Evolutionary conservation across 2,888 invertebrate species (phyloP).

Genomic region (Agrochola circellaris): DNA sequence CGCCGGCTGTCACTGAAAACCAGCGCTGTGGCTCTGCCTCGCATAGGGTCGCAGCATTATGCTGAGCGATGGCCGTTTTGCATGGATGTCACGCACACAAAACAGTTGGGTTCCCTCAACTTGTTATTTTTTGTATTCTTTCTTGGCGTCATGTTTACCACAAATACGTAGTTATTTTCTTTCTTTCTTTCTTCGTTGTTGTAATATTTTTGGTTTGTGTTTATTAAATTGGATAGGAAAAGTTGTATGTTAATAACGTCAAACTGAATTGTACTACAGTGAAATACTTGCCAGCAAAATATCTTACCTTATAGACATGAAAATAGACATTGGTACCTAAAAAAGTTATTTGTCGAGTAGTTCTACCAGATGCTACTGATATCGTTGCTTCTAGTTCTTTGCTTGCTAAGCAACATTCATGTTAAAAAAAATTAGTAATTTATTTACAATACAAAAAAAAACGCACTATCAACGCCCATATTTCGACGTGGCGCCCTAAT

Average conservation of each 20-base stretch:
- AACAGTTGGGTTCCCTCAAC: too few species aligned
- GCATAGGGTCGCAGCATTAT: too few species aligned
- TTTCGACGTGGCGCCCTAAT: constrained; percentile 49
- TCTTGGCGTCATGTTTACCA: too few species aligned
- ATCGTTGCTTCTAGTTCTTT: neutral
- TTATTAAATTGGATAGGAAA: neutral
- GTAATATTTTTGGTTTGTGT: neutral
- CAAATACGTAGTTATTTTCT: too few species aligned
- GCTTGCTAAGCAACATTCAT: neutral
- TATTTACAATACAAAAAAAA: constrained; percentile 6
- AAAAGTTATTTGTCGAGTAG: neutral
- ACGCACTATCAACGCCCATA: constrained; percentile 12
- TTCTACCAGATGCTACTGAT: neutral
- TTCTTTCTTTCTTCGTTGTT: too few species aligned
- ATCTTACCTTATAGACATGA: neutral
- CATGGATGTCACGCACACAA: too few species aligned
- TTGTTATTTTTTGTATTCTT: too few species aligned
- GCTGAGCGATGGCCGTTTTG: too few species aligned
- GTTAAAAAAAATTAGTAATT: neutral
- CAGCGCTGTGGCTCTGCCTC: too few species aligned
- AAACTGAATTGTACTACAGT: too few species aligned
- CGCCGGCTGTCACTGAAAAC: too few species aligned
- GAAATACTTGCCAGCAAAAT: neutral
- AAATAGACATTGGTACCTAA: neutral
- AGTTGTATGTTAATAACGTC: neutral